These are phyloP conservation scores for Aleiodes leptofemur DNA, from an alignment of 2,888 invertebrate genomes.

Conservation along the genomic window DNA sequence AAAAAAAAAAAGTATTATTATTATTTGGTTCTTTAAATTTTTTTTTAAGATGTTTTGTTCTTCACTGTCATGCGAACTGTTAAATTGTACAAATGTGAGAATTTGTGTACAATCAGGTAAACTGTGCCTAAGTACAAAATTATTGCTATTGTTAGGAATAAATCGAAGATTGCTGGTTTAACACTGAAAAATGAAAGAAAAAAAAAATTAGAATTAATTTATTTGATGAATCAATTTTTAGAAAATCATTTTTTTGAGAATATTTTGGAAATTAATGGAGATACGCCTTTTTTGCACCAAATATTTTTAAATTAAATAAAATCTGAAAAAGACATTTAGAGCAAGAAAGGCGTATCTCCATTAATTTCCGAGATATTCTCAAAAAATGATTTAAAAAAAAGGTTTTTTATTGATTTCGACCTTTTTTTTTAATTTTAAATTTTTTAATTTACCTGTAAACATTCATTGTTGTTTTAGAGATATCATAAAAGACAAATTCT, in stretches of 20 bases:
- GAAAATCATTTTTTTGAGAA: background rate
- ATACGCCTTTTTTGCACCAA: background rate
- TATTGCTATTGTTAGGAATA: conserved; percentile 92
- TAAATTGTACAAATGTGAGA: conserved; percentile 81
- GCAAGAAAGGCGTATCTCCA: too few species aligned
- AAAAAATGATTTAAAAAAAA: too few species aligned
- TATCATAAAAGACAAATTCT: conserved; percentile 93
- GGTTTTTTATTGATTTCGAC: too few species aligned
- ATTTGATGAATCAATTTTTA: background rate
- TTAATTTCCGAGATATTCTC: too few species aligned
- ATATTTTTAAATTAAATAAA: too few species aligned
- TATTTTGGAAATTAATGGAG: too few species aligned
- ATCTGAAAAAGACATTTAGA: too few species aligned
- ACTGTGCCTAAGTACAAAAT: conserved; percentile 88
- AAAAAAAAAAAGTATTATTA: conserved; percentile 1
- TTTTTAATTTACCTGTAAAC: conserved; percentile 85
- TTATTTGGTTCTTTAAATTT: conserved; percentile 28
- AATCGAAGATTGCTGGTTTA: conserved; percentile 98
- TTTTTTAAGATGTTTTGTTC: conserved; percentile 65
- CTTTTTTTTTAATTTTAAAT: too few species aligned
- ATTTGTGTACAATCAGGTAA: conserved; percentile 87
- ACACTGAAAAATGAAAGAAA: conserved; percentile 85
- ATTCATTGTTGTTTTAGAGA: conserved; percentile 86
- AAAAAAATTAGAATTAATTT: conserved; percentile 38
- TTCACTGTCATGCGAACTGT: conserved; percentile 73